Base-by-base conservation (phyloP, 2,113 vertebrate species). In the Cheilinus undulatus region DNA sequence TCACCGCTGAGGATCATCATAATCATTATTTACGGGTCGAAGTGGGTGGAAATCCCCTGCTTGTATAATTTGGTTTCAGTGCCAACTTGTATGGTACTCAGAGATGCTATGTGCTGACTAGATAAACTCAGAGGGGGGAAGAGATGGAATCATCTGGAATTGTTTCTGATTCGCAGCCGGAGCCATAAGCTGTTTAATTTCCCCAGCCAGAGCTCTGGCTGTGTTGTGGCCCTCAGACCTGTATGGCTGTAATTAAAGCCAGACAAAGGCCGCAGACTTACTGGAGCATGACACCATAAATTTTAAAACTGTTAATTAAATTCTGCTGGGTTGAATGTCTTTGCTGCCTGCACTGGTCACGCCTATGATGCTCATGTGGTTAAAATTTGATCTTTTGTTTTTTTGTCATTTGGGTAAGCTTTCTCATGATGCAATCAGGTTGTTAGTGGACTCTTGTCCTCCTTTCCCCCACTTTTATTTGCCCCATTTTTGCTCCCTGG, bases 251-350 rank as follows among this genome's bases (percentile, higher is more conserved):
- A 85, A 91, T 89, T 86, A 87, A 45, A 78, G 60, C 66, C 83
- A 91, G 82, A 91, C 82, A 84, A 87, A 85, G 80, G 56, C 64
- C 75, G 66, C 73, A 86, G 80, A 89, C 89, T 92, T 88, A 85
- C 78, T 86, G 65, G 70, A 62, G 79, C 84, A 59, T 45, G 72
- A 77, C 80, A 53, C 83, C 85, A 74, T 88, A 85, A 84, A 90
- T 89, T 81, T 82, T 40, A 71, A 80, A 80, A 72, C 74, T 82
- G 82, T 84, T 90, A 84, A 92, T 91, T 85, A 86, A 89, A 89
- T 70, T 79, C 85, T 78, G 81, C 63, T 87, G 85, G 76, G 85
- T 76, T 63, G 38, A 87, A 84, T 67, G 45, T 70, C 22, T 82
- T 78, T 26, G 45, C 61, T 83, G 81, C 75, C 80, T 85, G 69